phyloP scores from a whole-genome alignment of 2,113 vertebrate genomes.

The Aix galericulata region DNA sequence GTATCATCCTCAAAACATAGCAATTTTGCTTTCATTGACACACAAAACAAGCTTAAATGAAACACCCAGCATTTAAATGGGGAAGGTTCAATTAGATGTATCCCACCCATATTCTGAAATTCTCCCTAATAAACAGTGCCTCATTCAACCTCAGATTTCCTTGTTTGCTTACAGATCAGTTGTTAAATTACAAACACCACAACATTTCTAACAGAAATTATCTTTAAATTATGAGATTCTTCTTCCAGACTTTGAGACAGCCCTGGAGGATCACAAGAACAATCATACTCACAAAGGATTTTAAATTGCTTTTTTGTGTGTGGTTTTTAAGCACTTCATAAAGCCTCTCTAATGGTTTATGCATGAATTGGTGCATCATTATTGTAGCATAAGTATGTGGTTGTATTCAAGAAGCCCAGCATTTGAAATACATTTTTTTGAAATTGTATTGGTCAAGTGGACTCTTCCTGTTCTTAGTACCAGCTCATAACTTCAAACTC shows the following conservation, averaged over 20 bases:
- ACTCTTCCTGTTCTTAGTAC: neutral
- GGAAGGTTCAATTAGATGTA: neutral
- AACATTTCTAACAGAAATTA: neutral
- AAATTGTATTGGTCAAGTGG: neutral
- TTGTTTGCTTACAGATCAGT: rapidly evolving
- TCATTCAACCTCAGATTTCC: neutral
- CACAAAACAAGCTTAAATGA: neutral
- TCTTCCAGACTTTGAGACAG: rapidly evolving
- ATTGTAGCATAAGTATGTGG: neutral
- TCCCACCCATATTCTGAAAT: neutral
- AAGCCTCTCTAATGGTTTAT: neutral
- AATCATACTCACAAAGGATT: neutral
- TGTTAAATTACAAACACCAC: neutral
- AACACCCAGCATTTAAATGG: neutral
- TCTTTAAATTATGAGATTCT: neutral
- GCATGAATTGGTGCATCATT: neutral
- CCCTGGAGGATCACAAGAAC: neutral
- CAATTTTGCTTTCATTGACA: neutral
- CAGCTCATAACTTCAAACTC: neutral
- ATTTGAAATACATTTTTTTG: neutral
- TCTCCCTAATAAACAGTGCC: rapidly evolving
- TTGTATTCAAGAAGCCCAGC: neutral
- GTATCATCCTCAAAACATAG: neutral
- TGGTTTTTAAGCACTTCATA: neutral
- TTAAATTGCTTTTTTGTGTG: neutral